Evolutionary conservation across 2,797 vertebrate genomes (phyloP).

Genomic region (Smutsia temminckii): DNA sequence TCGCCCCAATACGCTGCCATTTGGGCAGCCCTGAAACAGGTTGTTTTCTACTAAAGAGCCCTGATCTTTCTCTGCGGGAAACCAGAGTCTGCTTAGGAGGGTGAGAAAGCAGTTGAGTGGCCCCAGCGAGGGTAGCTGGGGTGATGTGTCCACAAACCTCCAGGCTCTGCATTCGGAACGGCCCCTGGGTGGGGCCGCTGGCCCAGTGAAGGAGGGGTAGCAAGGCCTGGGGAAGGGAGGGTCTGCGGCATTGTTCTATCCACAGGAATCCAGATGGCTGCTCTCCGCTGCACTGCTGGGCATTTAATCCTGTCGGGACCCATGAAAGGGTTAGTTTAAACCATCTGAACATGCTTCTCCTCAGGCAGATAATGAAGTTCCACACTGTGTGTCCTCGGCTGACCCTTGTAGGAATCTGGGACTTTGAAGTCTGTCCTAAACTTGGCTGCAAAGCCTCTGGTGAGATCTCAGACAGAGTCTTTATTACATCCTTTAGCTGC

Average conservation of each 20-base stretch:
- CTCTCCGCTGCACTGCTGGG: fast-evolving
- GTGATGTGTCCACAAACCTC: neutral
- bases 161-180: neutral
- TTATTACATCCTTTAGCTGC: neutral
- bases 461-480: neutral
- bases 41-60: neutral
- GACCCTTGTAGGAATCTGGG: neutral
- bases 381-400: neutral
- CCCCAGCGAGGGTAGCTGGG: neutral
- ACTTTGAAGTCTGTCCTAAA: neutral
- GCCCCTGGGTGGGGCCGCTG: fast-evolving
- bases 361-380: neutral
- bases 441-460: neutral
- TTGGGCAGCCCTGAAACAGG: neutral
- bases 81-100: neutral
- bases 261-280: neutral
- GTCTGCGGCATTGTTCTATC: neutral
- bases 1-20: fast-evolving
- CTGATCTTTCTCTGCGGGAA: neutral
- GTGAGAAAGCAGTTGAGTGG: fast-evolving
- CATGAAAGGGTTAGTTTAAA: neutral
- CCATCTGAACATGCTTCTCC: neutral
- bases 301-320: neutral
- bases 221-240: no score
- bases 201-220: neutral